Percentiles rank a stretch among this genome's conserved stretches.
These are phyloP conservation scores for Paragorgia papillata DNA, from an alignment of 92 coral and sea anemone genomes.

Conservation along the genomic window DNA sequence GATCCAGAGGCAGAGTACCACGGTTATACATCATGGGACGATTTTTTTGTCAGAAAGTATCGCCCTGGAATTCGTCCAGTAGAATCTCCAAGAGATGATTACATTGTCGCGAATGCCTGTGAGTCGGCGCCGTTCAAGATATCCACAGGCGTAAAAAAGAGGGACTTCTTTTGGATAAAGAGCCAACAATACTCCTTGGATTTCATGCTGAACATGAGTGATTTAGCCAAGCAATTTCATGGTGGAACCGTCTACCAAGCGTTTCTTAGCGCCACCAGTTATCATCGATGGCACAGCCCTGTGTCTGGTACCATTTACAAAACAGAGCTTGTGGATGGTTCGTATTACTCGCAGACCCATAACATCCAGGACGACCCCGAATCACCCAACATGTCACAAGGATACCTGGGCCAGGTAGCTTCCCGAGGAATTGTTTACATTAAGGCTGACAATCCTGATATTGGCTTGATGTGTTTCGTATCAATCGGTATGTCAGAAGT, in stretches of 20 bases:
- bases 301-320: constrained; percentile 54
- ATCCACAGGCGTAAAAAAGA: constrained; percentile 23
- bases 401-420: constrained; percentile 60
- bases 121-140: constrained; percentile 67
- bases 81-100: constrained; percentile 54
- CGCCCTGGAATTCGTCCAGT: constrained; percentile 68
- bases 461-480: constrained; percentile 69
- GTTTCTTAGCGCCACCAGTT: constrained; percentile 61
- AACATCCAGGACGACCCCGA: constrained; percentile 60
- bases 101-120: constrained; percentile 68
- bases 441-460: constrained; percentile 54
- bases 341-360: constrained; percentile 57
- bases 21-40: constrained; percentile 67
- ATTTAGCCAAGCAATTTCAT: constrained; percentile 48
- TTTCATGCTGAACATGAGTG: constrained; percentile 53
- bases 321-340: constrained; percentile 60
- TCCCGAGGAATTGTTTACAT: constrained; percentile 64
- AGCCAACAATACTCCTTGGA: constrained; percentile 60
- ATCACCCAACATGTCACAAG: constrained; percentile 65
- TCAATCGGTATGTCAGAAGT: constrained; percentile 68
- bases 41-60: constrained; percentile 64
- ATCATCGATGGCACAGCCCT: constrained; percentile 74
- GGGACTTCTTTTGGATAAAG: constrained; percentile 63
- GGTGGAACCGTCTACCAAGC: constrained; percentile 68
- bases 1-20: constrained; percentile 39